Percentiles rank a stretch among this genome's conserved stretches.
These are phyloP conservation scores for Canis aureus DNA, from an alignment of 2,113 vertebrate genomes.

Conservation along the genomic window DNA sequence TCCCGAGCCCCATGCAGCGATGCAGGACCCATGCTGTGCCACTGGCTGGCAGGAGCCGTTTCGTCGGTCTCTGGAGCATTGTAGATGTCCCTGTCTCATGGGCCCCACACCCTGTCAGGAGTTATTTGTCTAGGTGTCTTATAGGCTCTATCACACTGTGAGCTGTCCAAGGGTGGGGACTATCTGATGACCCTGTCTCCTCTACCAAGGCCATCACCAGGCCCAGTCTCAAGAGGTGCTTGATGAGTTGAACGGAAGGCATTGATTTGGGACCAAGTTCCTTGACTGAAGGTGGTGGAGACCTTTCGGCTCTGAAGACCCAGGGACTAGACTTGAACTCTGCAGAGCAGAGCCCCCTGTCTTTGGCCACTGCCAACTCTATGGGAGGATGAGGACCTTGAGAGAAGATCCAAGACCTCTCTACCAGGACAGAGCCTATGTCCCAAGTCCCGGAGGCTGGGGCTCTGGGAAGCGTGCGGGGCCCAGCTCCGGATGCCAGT, in stretches of 20 bases:
- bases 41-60: background rate
- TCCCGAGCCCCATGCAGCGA: conserved; percentile 13
- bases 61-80: background rate
- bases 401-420: background rate
- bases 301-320: background rate
- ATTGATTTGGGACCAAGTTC: background rate
- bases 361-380: background rate
- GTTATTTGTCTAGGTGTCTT: background rate
- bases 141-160: background rate
- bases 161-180: background rate
- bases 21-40: background rate
- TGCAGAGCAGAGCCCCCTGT: background rate
- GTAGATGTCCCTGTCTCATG: background rate
- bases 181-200: background rate
- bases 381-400: background rate
- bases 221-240: background rate
- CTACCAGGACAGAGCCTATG: background rate
- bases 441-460: background rate
- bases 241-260: background rate
- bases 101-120: background rate
- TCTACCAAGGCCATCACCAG: background rate
- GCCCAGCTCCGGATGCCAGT: background rate
- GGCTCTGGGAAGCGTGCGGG: background rate
- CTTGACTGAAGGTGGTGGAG: background rate
- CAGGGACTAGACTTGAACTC: background rate